Percentiles rank a stretch among this genome's conserved stretches.
These are phyloP conservation scores for Caenorhabditis sp. DNA, from an alignment of 2,888 invertebrate genomes.

Conservation along the genomic window DNA sequence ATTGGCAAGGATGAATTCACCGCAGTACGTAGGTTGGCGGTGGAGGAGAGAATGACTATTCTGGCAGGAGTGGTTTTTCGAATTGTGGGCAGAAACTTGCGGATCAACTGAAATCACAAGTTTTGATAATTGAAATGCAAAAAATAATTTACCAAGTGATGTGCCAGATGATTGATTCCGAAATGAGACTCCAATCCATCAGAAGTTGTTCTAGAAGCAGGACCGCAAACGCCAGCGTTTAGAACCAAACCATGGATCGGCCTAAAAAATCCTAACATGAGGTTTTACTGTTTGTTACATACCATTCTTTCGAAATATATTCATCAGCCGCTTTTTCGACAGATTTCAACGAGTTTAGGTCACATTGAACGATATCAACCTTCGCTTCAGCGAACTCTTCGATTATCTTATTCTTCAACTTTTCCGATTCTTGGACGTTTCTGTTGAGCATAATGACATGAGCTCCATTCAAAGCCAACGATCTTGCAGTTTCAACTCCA, in stretches of 20 bases:
- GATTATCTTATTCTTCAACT: slow-evolving; percentile 13
- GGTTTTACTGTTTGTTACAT: neutral
- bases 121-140: neutral
- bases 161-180: slow-evolving; percentile 91
- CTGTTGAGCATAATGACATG: slow-evolving; percentile 43
- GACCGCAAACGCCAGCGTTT: slow-evolving; percentile 85
- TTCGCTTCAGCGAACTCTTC: slow-evolving; percentile 14
- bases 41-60: slow-evolving; percentile 92
- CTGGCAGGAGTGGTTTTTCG: slow-evolving; percentile 87
- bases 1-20: slow-evolving; percentile 78
- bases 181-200: slow-evolving; percentile 85
- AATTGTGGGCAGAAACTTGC: slow-evolving; percentile 61
- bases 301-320: slow-evolving; percentile 81
- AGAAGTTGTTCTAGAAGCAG: slow-evolving; percentile 83
- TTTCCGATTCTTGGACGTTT: slow-evolving; percentile 27
- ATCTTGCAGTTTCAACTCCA: slow-evolving; percentile 36
- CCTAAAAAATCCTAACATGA: slow-evolving; percentile 77
- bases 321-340: slow-evolving; percentile 84
- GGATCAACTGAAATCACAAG: slow-evolving; percentile 22
- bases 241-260: slow-evolving; percentile 85
- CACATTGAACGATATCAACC: slow-evolving; percentile 84
- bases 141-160: slow-evolving; percentile 82
- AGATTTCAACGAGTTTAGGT: slow-evolving; percentile 84
- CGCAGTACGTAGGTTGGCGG: slow-evolving; percentile 87
- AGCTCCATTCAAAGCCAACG: slow-evolving; percentile 22